phyloP scores from a whole-genome alignment of 2,888 invertebrate species.

The Drosophila peninsularis region DNA sequence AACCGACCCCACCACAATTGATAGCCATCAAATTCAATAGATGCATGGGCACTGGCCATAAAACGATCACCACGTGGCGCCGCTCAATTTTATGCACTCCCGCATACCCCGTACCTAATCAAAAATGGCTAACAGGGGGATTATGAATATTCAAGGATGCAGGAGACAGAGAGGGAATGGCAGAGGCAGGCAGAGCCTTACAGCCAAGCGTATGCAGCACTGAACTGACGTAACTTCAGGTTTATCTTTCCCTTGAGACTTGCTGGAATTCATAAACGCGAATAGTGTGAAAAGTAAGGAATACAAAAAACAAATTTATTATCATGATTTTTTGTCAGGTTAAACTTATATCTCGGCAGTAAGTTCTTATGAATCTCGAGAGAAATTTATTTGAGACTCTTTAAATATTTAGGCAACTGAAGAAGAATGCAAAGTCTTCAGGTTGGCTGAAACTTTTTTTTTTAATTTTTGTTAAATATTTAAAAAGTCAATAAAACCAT shows the following conservation, averaged over 20 bases:
- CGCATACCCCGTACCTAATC: slow-evolving; percentile 2
- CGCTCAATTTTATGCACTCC: slow-evolving; percentile 12
- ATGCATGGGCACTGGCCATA: slow-evolving; percentile 24
- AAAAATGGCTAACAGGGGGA: background rate
- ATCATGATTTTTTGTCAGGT: background rate
- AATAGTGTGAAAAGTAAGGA: background rate
- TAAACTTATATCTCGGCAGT: too few species aligned
- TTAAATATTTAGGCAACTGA: background rate
- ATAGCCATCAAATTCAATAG: slow-evolving; percentile 57
- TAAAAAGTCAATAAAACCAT: too few species aligned
- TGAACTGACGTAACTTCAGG: background rate
- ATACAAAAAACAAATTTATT: background rate
- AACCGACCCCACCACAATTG: slow-evolving; percentile 19
- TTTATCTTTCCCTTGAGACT: background rate
- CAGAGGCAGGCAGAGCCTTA: background rate
- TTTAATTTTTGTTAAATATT: too few species aligned
- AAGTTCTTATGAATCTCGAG: background rate
- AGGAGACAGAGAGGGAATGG: background rate
- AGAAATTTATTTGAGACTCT: background rate
- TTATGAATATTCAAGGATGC: background rate
- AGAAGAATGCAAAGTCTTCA: background rate
- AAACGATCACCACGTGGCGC: slow-evolving; percentile 36
- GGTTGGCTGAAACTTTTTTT: background rate
- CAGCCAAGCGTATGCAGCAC: too few species aligned
- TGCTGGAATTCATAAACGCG: background rate